These are phyloP conservation scores for Zeugodacus cucurbitae DNA, from an alignment of 1,140 invertebrate species.

Conservation along the genomic window DNA sequence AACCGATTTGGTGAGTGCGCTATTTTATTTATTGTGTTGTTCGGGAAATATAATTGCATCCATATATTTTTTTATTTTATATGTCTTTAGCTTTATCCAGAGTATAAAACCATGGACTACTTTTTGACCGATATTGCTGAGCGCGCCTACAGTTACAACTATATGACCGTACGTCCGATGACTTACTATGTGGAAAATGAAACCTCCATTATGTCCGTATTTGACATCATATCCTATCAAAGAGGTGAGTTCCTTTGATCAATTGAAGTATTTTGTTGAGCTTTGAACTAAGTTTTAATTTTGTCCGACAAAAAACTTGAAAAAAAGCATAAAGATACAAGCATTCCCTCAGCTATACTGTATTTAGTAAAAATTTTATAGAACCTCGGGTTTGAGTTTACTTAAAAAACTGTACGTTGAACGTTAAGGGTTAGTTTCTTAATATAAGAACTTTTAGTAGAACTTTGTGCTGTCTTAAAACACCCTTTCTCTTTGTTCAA, in stretches of 20 bases:
- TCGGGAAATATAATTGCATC: background rate
- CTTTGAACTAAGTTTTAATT: no score
- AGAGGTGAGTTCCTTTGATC: slow-evolving; percentile 69
- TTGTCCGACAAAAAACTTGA: no score
- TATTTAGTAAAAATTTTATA: no score
- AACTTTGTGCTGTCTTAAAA: no score
- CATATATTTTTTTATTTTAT: background rate
- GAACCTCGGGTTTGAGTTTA: no score
- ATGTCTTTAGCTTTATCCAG: slow-evolving; percentile 68
- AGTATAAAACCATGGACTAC: slow-evolving; percentile 81
- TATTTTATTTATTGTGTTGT: slow-evolving; percentile 51
- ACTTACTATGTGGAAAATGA: slow-evolving; percentile 77
- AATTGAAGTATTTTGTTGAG: no score
- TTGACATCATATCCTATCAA: slow-evolving; percentile 84
- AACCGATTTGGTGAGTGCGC: slow-evolving; percentile 65
- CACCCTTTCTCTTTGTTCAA: no score
- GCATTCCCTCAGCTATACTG: no score
- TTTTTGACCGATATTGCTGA: slow-evolving; percentile 73
- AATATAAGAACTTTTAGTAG: no score
- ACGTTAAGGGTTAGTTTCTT: no score
- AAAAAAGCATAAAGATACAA: no score
- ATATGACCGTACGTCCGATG: slow-evolving; percentile 76
- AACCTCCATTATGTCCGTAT: slow-evolving; percentile 77
- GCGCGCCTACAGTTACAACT: slow-evolving; percentile 56
- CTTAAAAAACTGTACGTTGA: no score